These are phyloP conservation scores for Chymomyza fuscimana DNA, from an alignment of 2,888 invertebrate genomes.

Conservation along the genomic window DNA sequence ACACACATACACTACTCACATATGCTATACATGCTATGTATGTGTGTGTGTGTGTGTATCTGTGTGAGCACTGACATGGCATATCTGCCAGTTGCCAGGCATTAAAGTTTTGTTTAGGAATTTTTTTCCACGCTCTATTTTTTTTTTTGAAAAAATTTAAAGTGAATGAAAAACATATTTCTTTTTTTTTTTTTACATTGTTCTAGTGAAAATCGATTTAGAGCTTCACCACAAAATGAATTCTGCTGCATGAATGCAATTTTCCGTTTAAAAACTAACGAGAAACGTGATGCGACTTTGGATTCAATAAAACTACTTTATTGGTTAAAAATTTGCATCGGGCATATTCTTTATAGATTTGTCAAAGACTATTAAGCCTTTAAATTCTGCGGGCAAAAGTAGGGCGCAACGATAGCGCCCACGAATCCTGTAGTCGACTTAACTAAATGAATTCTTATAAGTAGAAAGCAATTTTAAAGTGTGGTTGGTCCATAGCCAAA, in stretches of 20 bases:
- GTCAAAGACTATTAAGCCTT: no score
- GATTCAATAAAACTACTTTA: conserved; percentile 8
- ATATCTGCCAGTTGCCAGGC: not conserved
- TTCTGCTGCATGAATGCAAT: not conserved
- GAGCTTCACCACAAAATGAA: not conserved
- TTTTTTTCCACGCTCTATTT: not conserved
- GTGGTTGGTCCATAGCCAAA: no score
- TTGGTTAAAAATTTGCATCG: conserved; percentile 23
- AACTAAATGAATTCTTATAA: no score
- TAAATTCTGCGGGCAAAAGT: no score
- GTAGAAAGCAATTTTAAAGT: no score
- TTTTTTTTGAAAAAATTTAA: not conserved
- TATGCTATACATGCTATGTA: not conserved
- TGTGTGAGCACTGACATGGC: not conserved
- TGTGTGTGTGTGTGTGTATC: not conserved
- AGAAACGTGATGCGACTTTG: not conserved
- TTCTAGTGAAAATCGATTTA: no score
- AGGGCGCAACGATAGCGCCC: no score
- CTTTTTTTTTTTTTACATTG: no score
- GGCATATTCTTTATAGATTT: not conserved
- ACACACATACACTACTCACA: conserved; percentile 2
- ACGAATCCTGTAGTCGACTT: no score
- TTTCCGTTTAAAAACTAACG: not conserved
- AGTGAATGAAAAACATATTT: not conserved
- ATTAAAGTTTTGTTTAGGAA: not conserved